Percentiles rank a stretch among this genome's conserved stretches.
Conservation (phyloP, 1,140 invertebrate genomes). For the Drosophila simulans region DNA sequence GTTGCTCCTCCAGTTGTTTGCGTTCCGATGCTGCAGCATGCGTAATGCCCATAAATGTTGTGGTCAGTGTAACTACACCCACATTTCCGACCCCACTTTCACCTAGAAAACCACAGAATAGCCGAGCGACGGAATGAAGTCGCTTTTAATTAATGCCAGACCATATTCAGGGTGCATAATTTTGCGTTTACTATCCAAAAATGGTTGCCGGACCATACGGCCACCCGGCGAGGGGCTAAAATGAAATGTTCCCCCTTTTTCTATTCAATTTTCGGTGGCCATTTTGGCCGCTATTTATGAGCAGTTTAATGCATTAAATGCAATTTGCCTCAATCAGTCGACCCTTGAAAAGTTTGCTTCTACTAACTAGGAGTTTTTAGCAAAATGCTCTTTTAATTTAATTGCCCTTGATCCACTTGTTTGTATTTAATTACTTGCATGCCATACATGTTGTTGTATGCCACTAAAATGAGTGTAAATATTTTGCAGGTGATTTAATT, state of each 20-base stretch:
- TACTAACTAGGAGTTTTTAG: constrained; percentile 1
- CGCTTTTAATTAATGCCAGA: constrained; percentile 74
- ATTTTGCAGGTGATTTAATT: constrained; percentile 15
- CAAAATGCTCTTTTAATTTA: constrained; percentile 15
- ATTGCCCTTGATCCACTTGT: constrained; percentile 33
- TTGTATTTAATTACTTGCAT: constrained; percentile 35
- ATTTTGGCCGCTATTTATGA: constrained; percentile 1
- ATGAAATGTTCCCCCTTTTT: constrained; percentile 16
- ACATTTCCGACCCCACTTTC: not conserved
- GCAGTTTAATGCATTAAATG: constrained; percentile 11
- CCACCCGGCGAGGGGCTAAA: not conserved
- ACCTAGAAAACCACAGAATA: constrained; percentile 51
- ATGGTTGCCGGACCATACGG: not conserved
- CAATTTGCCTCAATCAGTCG: constrained; percentile 11
- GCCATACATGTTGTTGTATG: not conserved
- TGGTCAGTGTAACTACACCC: constrained; percentile 41
- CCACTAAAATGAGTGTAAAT: constrained; percentile 4
- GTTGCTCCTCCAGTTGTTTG: constrained; percentile 19
- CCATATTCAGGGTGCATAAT: constrained; percentile 67
- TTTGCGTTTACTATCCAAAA: constrained; percentile 33
- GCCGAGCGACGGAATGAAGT: constrained; percentile 55
- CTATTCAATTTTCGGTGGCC: constrained; percentile 3
- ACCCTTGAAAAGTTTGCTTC: constrained; percentile 17
- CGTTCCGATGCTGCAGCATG: constrained; percentile 25
- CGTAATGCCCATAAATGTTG: constrained; percentile 61